Evolutionary conservation across 2,797 vertebrate genomes (phyloP).

Genomic region (Crax fasciolata): DNA sequence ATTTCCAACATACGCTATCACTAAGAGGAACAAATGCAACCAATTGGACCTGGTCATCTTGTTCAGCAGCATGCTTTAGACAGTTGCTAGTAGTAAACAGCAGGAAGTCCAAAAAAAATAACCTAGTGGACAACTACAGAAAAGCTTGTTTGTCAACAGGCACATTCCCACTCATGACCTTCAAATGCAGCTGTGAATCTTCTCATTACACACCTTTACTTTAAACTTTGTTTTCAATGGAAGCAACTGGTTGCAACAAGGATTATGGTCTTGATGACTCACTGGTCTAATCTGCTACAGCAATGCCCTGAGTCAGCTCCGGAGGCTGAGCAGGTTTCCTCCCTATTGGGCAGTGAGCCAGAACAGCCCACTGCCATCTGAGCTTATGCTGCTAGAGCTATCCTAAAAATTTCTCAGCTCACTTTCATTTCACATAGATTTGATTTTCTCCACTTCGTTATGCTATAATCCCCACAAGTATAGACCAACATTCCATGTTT

Average conservation of each 20-base stretch:
- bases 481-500: not conserved
- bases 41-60: not conserved
- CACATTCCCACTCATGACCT: not conserved
- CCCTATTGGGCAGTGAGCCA: not conserved
- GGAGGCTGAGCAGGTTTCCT: not conserved
- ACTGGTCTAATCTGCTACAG: not conserved
- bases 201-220: not conserved
- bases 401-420: not conserved
- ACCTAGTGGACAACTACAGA: not conserved
- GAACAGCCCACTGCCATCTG: not conserved
- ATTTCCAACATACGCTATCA: not conserved
- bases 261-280: not conserved
- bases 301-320: not conserved
- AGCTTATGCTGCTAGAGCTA: not conserved
- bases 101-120: not conserved
- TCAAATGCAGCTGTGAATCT: not conserved
- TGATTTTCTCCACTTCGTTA: not conserved
- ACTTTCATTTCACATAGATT: not conserved
- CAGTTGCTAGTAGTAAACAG: not conserved
- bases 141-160: not conserved
- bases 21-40: not conserved
- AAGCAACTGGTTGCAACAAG: not conserved
- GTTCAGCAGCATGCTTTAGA: not conserved
- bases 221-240: not conserved
- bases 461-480: not conserved